These are phyloP conservation scores for Linnaemya vulpina DNA, from an alignment of 2,888 invertebrate genomes.

Conservation along the genomic window DNA sequence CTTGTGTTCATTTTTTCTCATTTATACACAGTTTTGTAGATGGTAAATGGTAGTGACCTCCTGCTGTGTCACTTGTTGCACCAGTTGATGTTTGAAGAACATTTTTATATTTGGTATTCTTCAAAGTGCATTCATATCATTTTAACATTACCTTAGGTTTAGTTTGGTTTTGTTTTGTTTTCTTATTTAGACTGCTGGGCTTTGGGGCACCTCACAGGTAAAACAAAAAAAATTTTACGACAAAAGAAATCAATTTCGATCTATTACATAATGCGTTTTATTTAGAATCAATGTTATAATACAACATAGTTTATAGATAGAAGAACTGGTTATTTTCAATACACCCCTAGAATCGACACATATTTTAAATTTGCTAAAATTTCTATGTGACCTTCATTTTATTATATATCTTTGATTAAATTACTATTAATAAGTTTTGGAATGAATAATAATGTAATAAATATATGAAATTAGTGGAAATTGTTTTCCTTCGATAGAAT, in stretches of 20 bases:
- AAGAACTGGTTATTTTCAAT: too few relatives aligned
- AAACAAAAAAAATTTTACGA: slow-evolving; percentile 35
- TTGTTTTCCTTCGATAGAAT: too few relatives aligned
- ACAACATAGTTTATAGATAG: too few relatives aligned
- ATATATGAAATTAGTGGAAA: too few relatives aligned
- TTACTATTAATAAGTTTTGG: too few relatives aligned
- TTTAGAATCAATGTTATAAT: slow-evolving; percentile 23
- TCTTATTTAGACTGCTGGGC: slow-evolving; percentile 35
- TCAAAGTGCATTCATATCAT: slow-evolving; percentile 39
- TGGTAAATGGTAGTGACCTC: slow-evolving; percentile 70
- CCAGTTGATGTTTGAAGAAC: slow-evolving; percentile 41
- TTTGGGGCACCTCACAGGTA: slow-evolving; percentile 29
- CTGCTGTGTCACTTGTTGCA: slow-evolving; percentile 73
- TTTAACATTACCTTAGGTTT: slow-evolving; percentile 20
- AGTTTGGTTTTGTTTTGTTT: slow-evolving; percentile 4
- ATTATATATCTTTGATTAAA: too few relatives aligned
- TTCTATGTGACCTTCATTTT: too few relatives aligned
- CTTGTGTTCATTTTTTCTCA: slow-evolving; percentile 24
- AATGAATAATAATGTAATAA: too few relatives aligned
- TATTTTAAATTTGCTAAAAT: background rate
- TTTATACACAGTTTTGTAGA: slow-evolving; percentile 33
- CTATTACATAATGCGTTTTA: slow-evolving; percentile 28
- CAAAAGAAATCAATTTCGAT: slow-evolving; percentile 44
- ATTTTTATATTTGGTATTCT: slow-evolving; percentile 13
- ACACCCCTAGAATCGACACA: background rate